Conservation (phyloP, 2,797 vertebrate species). For the Pseudomugil tenellus region DNA sequence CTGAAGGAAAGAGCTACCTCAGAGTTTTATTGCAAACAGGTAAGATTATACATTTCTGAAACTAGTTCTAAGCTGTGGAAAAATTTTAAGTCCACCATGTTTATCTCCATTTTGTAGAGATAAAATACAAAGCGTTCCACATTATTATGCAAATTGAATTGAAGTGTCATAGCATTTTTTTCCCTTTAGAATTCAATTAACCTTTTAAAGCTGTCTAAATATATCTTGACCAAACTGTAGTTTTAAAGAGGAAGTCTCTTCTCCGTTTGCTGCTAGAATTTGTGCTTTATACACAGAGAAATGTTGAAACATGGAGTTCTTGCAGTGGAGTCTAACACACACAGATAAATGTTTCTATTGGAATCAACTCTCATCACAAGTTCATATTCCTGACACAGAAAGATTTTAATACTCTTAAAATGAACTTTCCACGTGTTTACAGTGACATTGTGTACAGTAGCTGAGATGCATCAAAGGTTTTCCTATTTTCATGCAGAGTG, state of each 20-base stretch:
- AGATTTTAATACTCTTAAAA: neutral
- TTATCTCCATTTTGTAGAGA: no score
- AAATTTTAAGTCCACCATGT: no score
- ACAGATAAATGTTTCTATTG: neutral
- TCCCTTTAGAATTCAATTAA: no score
- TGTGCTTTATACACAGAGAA: neutral
- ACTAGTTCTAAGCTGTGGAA: no score
- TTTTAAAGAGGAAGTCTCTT: constrained; percentile 4
- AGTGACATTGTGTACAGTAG: constrained; percentile 16
- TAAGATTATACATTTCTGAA: no score
- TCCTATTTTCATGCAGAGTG: constrained; percentile 82
- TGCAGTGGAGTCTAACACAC: no score
- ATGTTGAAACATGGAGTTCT: neutral
- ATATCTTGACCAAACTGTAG: neutral
- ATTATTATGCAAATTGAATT: no score
- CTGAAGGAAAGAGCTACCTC: no score
- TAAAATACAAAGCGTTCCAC: no score
- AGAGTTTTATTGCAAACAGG: no score
- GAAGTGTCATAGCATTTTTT: no score
- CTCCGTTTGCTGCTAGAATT: constrained; percentile 14
- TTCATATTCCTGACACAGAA: constrained; percentile 15
- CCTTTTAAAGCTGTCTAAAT: neutral
- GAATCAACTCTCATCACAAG: constrained; percentile 14
- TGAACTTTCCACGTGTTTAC: constrained; percentile 7
- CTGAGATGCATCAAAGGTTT: constrained; percentile 27